Evolutionary conservation across 2,113 vertebrate genomes (phyloP), one percentile per base, ranked within the genome.

Genomic region (Aptenodytes forsteri): DNA sequence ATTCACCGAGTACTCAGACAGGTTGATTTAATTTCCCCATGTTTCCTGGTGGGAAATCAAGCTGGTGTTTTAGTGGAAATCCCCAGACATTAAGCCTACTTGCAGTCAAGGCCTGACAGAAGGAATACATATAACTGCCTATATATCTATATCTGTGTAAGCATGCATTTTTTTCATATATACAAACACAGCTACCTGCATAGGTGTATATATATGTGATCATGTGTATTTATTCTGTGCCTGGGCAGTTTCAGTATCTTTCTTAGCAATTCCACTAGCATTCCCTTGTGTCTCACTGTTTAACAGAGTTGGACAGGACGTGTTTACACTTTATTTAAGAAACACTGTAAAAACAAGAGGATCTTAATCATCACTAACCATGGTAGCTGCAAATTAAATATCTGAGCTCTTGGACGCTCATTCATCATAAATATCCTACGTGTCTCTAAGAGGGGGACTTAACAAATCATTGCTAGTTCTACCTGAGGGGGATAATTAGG

Each of bases 41-140:
- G 13, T 96, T 97, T 96, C 71, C 93, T 93, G 85, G 82, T 94
- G 96, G 95, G 97, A 97, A 97, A 97, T 97, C 82, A 97, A 95
- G 75, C 78, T 92, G 87, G 62, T 85, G 59, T 93, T 97, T 94
- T 88, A 90, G 90, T 90, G 87, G 66, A 83, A 91, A 77, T 93
- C 95, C 92, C 85, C 52, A 83, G 95, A 75, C 11, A n/a, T 80
- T 77, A 86, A 93, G 78, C 81, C 54, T 65, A 22, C 75, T 90
- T 90, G 58, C 78, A 93, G 75, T 85, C 55, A 79, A 83, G 73
- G 20, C 85, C 47, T 91, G 62, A 69, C 27, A 79, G 65, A 83
- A 86, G 61, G 34, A 91, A 77, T 66, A 83, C 40, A n/a, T 69
- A 7, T n/a, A 77, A 69, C 61, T 85, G 62, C 40, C 52, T 93